phyloP scores from a whole-genome alignment of 1,140 invertebrate genomes.

The Ooceraea biroi region DNA sequence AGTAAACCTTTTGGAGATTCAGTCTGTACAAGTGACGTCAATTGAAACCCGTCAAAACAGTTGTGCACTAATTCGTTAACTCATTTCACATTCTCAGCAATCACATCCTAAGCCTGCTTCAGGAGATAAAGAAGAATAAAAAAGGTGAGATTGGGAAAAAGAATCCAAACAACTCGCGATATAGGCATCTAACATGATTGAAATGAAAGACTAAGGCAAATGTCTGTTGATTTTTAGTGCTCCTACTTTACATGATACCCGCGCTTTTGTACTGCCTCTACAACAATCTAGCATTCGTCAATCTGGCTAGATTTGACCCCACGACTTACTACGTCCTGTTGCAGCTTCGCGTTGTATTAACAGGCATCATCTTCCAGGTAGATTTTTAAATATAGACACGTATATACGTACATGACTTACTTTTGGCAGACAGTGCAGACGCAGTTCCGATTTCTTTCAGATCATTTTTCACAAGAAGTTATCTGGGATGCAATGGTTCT shows the following conservation, averaged over 20 bases:
- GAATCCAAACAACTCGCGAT: neutral
- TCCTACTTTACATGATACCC: slow-evolving; percentile 96
- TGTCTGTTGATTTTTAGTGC: slow-evolving; percentile 85
- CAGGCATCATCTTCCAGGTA: slow-evolving; percentile 96
- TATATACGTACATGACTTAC: neutral
- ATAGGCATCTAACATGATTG: neutral
- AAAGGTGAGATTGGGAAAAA: slow-evolving; percentile 77
- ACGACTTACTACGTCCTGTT: slow-evolving; percentile 98
- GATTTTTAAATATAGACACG: neutral
- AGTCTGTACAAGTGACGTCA: slow-evolving; percentile 1
- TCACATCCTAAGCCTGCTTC: slow-evolving; percentile 84
- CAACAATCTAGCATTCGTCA: slow-evolving; percentile 97
- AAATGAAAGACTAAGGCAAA: slow-evolving; percentile 9
- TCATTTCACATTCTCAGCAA: slow-evolving; percentile 84
- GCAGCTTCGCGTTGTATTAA: slow-evolving; percentile 96
- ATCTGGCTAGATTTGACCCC: slow-evolving; percentile 96
- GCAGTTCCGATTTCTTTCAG: slow-evolving; percentile 85
- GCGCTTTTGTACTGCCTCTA: slow-evolving; percentile 97
- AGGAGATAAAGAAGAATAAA: slow-evolving; percentile 87
- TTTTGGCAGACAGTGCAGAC: too few species aligned
- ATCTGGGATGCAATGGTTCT: slow-evolving; percentile 95
- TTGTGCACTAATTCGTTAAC: slow-evolving; percentile 15
- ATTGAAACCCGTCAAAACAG: too few species aligned
- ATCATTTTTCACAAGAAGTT: slow-evolving; percentile 95
- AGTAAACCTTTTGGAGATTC: slow-evolving; percentile 77